Conservation (phyloP, 2,888 invertebrate genomes). For the Synanthedon vespiformis region DNA sequence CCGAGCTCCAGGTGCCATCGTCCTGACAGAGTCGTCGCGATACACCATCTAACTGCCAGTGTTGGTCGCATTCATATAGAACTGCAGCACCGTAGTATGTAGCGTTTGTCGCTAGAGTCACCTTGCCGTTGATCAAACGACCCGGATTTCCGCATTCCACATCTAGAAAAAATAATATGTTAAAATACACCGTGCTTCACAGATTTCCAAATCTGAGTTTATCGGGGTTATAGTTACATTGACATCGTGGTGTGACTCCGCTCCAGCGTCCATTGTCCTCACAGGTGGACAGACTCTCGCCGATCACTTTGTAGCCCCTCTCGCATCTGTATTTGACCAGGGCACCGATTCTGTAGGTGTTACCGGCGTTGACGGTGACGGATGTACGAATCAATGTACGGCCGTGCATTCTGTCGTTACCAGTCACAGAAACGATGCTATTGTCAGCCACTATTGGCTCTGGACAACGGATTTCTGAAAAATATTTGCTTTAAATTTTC, state of each 20-base stretch:
- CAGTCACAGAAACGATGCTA: constrained; percentile 88
- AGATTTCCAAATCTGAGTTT: neutral
- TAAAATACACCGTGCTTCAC: neutral
- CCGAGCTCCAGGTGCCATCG: constrained; percentile 92
- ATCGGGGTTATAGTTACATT: constrained; percentile 74
- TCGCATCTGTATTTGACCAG: constrained; percentile 91
- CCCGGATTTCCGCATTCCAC: constrained; percentile 88
- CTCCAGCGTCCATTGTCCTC: constrained; percentile 90
- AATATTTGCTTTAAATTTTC: constrained; percentile 4
- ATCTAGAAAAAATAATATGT: constrained; percentile 56
- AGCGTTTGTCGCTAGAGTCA: constrained; percentile 85
- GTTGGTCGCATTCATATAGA: constrained; percentile 84
- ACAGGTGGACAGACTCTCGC: constrained; percentile 86
- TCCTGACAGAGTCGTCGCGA: constrained; percentile 86
- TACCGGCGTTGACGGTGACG: constrained; percentile 75
- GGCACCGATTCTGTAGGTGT: constrained; percentile 87
- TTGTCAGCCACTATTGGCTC: constrained; percentile 87
- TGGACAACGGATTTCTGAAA: constrained; percentile 85
- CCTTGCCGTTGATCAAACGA: constrained; percentile 78
- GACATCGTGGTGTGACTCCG: constrained; percentile 83
- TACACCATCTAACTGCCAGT: constrained; percentile 86
- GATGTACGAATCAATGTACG: constrained; percentile 82
- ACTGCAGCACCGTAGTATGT: constrained; percentile 90
- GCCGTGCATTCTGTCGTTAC: constrained; percentile 91
- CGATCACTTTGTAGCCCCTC: constrained; percentile 87